These are phyloP conservation scores for Gambusia yucatana DNA, from an alignment of 2,797 vertebrate genomes.

Conservation along the genomic window DNA sequence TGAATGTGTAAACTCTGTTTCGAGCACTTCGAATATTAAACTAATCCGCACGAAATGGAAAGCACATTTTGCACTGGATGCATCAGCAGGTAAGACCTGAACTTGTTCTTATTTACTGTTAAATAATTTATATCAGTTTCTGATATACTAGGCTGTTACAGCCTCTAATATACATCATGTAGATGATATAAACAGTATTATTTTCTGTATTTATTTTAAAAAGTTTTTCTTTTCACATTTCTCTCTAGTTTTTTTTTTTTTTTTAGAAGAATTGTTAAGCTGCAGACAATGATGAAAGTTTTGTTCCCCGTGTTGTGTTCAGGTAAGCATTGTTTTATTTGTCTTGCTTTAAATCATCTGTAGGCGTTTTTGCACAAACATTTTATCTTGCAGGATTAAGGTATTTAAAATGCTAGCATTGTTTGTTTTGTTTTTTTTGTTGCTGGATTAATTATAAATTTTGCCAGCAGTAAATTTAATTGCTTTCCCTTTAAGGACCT, in stretches of 20 bases:
- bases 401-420: background rate
- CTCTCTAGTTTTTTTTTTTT: background rate
- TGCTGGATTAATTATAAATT: background rate
- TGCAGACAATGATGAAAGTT: slow-evolving; percentile 3
- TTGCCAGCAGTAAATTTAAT: background rate
- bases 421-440: background rate
- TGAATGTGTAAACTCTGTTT: slow-evolving; percentile 16
- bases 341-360: background rate
- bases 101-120: background rate
- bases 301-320: slow-evolving; percentile 39
- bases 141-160: background rate
- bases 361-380: background rate
- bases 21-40: slow-evolving; percentile 1
- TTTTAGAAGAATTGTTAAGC: background rate
- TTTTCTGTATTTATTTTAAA: too few species aligned
- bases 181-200: background rate
- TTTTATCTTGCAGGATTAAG: background rate
- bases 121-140: background rate
- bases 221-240: background rate
- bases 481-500: background rate
- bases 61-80: background rate
- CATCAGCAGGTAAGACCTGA: slow-evolving; percentile 37
- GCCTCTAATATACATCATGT: background rate
- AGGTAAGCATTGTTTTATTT: slow-evolving; percentile 28
- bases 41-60: background rate